Conservation (phyloP, 1,140 invertebrate species). For the Wiebesia pumilae region DNA sequence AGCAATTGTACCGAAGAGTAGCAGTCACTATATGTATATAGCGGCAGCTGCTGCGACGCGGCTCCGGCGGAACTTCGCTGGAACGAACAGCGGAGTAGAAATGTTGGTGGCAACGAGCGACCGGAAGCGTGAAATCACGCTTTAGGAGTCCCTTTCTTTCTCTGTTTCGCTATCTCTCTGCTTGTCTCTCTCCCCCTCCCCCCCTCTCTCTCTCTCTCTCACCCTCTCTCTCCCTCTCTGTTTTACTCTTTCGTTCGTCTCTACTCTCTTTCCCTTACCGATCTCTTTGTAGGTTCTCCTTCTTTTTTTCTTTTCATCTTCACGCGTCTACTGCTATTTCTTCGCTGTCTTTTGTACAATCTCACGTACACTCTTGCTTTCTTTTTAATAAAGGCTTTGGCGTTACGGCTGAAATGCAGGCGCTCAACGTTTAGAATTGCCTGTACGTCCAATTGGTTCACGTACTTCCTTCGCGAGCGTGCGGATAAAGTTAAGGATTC, state of each 20-base stretch:
- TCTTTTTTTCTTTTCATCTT: neutral
- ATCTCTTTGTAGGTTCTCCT: neutral
- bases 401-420: neutral
- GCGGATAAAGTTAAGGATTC: neutral
- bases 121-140: conserved; percentile 50
- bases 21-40: neutral
- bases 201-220: neutral
- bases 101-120: neutral
- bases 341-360: neutral
- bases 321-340: neutral
- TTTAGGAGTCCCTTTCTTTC: conserved; percentile 26
- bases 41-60: conserved; percentile 10
- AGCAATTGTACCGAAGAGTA: conserved; percentile 11
- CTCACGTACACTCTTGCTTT: neutral
- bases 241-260: too few species aligned
- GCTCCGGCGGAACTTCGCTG: conserved; percentile 43
- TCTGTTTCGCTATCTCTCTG: neutral
- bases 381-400: neutral
- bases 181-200: neutral
- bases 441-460: neutral
- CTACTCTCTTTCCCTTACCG: neutral
- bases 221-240: neutral
- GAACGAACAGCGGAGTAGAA: conserved; percentile 7
- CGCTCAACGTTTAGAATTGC: neutral
- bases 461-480: too few species aligned